Percentiles rank a stretch among this genome's conserved stretches.
These are phyloP conservation scores for human DNA, from an alignment of 2,113 vertebrate genomes.

Conservation along the genomic window GRCh38 chr6:118668501-118669000, in stretches of 20 bases:
- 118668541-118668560: not conserved
- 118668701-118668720: conserved; percentile 23
- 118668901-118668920: conserved; percentile 30
- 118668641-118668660: not conserved
- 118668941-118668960: conserved; percentile 67
- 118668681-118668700: conserved; percentile 34
- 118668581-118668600: not conserved
- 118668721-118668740: not conserved
- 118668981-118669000: conserved; percentile 61
- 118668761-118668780: conserved; percentile 38
- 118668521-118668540: not conserved
- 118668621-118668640: not conserved
- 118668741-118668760: conserved; percentile 5
- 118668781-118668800: conserved; percentile 42
- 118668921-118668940: conserved; percentile 69
- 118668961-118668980: conserved; percentile 53
- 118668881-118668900: conserved; percentile 47
- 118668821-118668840: not conserved
- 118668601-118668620: not conserved
- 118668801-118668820: not conserved
- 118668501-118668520: not conserved
- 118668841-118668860: conserved; percentile 48
- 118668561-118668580: conserved; percentile 7
- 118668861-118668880: conserved; percentile 41
- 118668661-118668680: conserved; percentile 33